These are phyloP conservation scores for Leuciscus waleckii DNA, from an alignment of 2,797 vertebrate genomes.

Conservation along the genomic window DNA sequence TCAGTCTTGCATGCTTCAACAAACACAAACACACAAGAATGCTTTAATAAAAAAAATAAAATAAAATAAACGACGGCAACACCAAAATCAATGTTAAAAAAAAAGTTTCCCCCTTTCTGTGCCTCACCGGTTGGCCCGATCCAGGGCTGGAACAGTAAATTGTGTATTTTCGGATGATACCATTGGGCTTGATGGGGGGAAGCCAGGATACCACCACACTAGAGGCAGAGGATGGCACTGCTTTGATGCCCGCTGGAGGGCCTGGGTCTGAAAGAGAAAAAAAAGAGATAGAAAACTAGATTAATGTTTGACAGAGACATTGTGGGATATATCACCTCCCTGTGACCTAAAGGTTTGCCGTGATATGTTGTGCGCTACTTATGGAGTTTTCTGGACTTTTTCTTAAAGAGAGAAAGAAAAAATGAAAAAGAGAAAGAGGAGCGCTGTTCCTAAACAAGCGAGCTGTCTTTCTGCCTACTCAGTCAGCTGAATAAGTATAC, in stretches of 20 bases:
- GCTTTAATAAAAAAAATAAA: too few species aligned
- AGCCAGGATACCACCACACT: constrained; percentile 98
- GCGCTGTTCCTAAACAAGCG: too few species aligned
- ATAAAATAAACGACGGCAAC: background rate
- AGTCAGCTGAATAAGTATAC: background rate
- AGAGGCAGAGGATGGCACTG: constrained; percentile 92
- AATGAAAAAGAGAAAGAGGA: too few species aligned
- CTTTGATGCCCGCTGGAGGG: constrained; percentile 96
- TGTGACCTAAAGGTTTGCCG: background rate
- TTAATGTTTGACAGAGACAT: background rate
- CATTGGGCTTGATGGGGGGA: constrained; percentile 94
- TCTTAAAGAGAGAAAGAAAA: too few species aligned
- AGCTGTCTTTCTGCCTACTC: background rate
- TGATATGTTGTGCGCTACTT: background rate
- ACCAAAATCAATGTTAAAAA: constrained; percentile 36
- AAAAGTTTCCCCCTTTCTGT: constrained; percentile 55
- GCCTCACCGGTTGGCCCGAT: constrained; percentile 92
- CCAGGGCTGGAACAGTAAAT: constrained; percentile 98
- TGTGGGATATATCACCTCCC: background rate
- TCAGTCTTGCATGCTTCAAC: too few species aligned
- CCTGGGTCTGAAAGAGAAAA: constrained; percentile 85
- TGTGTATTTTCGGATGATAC: constrained; percentile 98
- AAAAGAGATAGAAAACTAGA: constrained; percentile 44
- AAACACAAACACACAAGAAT: too few species aligned
- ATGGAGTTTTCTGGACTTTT: background rate